Evolutionary conservation across 2,888 invertebrate species (phyloP), one percentile per base, ranked within the genome.

Genomic region (Mellilla xanthometata): DNA sequence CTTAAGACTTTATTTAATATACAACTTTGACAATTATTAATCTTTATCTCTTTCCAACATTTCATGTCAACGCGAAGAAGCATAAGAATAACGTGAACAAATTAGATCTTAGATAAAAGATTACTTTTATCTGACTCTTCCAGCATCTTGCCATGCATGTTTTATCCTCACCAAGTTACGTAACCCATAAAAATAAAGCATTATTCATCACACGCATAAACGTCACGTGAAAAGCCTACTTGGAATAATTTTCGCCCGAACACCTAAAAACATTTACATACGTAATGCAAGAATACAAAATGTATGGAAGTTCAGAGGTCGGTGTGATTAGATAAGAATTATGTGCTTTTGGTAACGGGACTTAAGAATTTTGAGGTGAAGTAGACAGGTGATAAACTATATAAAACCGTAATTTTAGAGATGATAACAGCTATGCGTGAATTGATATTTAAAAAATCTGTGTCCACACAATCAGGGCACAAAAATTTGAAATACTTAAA

Each of bases 121-220:
- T n/a, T n/a, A n/a, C n/a, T n/a, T n/a, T n/a, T n/a, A n/a, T n/a
- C n/a, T n/a, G n/a, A n/a, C 54, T 40, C 33, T 51, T 62, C 62
- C 36, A 62, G 60, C n/a, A 2, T 9, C 11, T 2, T n/a, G 28
- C 50, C 9, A 42, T 55, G 45, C 50, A 23, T 34, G 59, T 54
- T 48, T 43, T 56, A 50, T 60, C 56, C 54, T 52, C 42, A 31
- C 51, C 62, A 63, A 70, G 72, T 77, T 72, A 70, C 65, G 65
- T 66, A 66, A 56, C 57, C 68, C 71, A 77, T 83, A 79, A 82
- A 81, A 84, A 78, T 81, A 83, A 79, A 85, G 75, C 78, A 85
- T 82, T 73, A 82, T 80, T 87, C 83, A 81, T 81, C 78, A 81
- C 66, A 65, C 62, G 63, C 58, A 83, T 70, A 78, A 86, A 85